Conservation (phyloP, 2,113 vertebrate genomes). For the Anoura caudifer region DNA sequence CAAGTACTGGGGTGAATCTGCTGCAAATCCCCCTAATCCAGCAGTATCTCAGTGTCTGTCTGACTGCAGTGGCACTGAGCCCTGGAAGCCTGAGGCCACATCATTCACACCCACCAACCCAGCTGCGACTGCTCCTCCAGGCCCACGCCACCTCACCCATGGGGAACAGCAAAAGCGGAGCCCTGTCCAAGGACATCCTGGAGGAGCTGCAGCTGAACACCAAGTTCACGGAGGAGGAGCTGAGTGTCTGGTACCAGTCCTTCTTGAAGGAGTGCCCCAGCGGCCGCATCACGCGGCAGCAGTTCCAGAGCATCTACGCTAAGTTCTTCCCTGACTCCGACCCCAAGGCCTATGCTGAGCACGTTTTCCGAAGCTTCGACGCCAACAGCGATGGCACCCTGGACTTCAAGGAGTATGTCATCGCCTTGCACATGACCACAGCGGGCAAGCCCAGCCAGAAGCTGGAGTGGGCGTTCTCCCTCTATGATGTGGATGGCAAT, state of each 20-base stretch:
- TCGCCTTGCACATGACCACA: conserved; percentile 94
- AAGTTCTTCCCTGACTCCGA: conserved; percentile 93
- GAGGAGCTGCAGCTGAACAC: conserved; percentile 92
- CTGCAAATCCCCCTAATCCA: conserved; percentile 59
- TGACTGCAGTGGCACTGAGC: background rate
- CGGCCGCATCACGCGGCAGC: conserved; percentile 86
- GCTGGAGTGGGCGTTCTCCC: conserved; percentile 95
- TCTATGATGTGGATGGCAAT: conserved; percentile 94
- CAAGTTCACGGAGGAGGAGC: conserved; percentile 87
- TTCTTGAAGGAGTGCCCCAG: conserved; percentile 92
- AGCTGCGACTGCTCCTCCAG: background rate
- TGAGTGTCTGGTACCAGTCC: conserved; percentile 91
- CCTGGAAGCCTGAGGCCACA: background rate
- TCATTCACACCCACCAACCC: background rate
- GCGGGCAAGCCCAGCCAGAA: conserved; percentile 88
- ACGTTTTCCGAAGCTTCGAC: conserved; percentile 96
- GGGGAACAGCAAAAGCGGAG: conserved; percentile 92
- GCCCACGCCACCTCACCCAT: conserved; percentile 72
- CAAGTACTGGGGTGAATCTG: background rate
- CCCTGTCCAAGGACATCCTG: conserved; percentile 91
- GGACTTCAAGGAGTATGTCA: conserved; percentile 96
- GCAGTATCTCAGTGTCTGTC: background rate
- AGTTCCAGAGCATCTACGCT: conserved; percentile 93
- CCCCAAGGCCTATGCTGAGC: conserved; percentile 89
- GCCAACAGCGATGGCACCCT: conserved; percentile 92